Conservation (phyloP, 2,797 vertebrate species). For the Spinus olivaceus region DNA sequence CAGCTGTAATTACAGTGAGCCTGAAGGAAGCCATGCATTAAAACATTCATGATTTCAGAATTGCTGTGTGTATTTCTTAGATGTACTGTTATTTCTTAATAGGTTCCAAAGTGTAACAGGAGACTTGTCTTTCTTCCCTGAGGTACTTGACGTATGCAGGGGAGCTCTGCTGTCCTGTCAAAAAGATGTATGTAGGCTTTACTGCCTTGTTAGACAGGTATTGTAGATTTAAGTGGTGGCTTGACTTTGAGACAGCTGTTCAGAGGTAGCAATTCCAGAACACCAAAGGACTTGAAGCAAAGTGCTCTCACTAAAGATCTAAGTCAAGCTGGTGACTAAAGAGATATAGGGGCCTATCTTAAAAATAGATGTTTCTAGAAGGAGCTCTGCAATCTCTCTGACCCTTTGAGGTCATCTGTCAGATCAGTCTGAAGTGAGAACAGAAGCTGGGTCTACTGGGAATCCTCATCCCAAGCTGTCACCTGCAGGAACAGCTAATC, state of each 20-base stretch:
- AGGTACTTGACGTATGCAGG: background rate
- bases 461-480: background rate
- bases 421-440: background rate
- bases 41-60: constrained; percentile 33
- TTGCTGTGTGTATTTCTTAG: background rate
- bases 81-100: background rate
- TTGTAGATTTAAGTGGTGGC: constrained; percentile 30
- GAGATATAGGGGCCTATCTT: background rate
- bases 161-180: background rate
- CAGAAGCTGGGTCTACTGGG: background rate
- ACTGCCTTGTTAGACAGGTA: constrained; percentile 3
- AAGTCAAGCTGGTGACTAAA: background rate
- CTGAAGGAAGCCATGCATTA: background rate
- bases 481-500: background rate
- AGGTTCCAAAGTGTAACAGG: background rate
- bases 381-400: background rate
- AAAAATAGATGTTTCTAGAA: background rate
- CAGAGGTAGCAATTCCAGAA: background rate
- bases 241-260: constrained; percentile 42
- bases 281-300: background rate
- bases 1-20: background rate
- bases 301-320: background rate
- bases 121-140: background rate
- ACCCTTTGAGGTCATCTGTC: background rate
- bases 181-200: constrained; percentile 19